A percentile compares a stretch with the other conserved stretches of the same genome.
Conservation (phyloP, 2,797 vertebrate species). For the Chromobotia macracanthus region DNA sequence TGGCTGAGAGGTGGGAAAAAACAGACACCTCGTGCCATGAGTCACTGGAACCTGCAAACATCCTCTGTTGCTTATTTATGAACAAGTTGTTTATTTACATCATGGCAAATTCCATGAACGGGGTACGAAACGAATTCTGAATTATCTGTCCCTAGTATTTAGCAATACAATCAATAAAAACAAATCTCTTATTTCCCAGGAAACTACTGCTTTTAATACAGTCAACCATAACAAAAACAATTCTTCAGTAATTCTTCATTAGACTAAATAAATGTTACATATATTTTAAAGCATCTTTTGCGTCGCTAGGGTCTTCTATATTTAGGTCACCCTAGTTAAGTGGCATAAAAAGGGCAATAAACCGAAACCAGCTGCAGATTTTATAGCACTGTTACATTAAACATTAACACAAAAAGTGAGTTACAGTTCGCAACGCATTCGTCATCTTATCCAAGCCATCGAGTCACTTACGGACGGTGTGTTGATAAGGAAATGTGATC, state of each 20-base stretch:
- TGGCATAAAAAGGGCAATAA: not conserved
- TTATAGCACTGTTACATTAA: slow-evolving; percentile 9
- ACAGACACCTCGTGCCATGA: slow-evolving; percentile 16
- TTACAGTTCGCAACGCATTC: not conserved
- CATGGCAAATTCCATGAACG: not conserved
- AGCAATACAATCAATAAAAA: too few species aligned
- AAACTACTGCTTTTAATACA: too few species aligned
- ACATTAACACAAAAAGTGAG: not conserved
- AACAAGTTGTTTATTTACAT: not conserved
- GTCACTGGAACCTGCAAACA: not conserved
- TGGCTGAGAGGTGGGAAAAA: slow-evolving; percentile 19
- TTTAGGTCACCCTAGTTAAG: not conserved
- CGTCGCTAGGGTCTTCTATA: too few species aligned
- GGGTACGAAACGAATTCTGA: not conserved
- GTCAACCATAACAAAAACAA: too few species aligned
- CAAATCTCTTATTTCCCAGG: too few species aligned
- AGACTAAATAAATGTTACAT: not conserved
- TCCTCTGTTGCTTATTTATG: not conserved
- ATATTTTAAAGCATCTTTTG: not conserved
- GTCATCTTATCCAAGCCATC: slow-evolving; percentile 8
- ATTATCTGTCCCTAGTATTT: too few species aligned
- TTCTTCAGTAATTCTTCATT: too few species aligned
- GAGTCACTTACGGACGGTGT: slow-evolving; percentile 35
- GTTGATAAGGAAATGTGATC: slow-evolving; percentile 38
- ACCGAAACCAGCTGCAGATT: not conserved